phyloP scores from a whole-genome alignment of 2,797 vertebrate species.

The Trachurus trachurus region DNA sequence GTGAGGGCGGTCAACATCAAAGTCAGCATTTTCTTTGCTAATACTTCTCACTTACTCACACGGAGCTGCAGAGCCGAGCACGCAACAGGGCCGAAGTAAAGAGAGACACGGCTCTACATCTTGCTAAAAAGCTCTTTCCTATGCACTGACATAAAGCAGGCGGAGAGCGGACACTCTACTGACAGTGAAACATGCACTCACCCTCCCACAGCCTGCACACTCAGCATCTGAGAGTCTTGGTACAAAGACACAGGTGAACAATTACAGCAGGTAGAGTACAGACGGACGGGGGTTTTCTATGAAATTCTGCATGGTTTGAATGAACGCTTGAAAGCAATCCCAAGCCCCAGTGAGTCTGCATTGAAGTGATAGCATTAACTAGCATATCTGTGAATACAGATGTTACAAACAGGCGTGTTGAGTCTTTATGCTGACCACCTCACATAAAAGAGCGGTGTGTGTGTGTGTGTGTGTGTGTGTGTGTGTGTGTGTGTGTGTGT shows the following conservation, averaged over 20 bases:
- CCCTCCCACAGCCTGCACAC: constrained; percentile 18
- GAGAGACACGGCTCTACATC: neutral
- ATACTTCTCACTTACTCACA: constrained; percentile 44
- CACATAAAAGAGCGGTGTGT: constrained; percentile 36
- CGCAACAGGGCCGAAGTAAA: constrained; percentile 21
- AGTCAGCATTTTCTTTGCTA: constrained; percentile 6
- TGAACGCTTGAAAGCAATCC: constrained; percentile 15
- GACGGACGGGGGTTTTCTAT: neutral
- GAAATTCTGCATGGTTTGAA: neutral
- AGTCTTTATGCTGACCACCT: constrained; percentile 36
- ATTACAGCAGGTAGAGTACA: neutral
- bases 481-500: constrained; percentile 10
- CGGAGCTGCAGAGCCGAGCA: constrained; percentile 10
- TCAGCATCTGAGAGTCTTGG: constrained; percentile 22
- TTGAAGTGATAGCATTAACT: constrained; percentile 46
- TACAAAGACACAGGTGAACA: constrained; percentile 45
- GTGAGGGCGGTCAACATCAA: constrained; percentile 46
- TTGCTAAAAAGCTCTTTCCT: neutral
- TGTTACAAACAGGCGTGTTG: constrained; percentile 6
- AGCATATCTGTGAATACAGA: constrained; percentile 32
- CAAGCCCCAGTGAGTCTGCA: constrained; percentile 28
- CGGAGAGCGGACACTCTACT: constrained; percentile 34
- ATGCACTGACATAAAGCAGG: constrained; percentile 16
- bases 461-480: constrained; percentile 24
- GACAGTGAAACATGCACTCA: constrained; percentile 23